phyloP scores from a whole-genome alignment of 2,797 vertebrate genomes.

The Phrynocephalus vlangalii region DNA sequence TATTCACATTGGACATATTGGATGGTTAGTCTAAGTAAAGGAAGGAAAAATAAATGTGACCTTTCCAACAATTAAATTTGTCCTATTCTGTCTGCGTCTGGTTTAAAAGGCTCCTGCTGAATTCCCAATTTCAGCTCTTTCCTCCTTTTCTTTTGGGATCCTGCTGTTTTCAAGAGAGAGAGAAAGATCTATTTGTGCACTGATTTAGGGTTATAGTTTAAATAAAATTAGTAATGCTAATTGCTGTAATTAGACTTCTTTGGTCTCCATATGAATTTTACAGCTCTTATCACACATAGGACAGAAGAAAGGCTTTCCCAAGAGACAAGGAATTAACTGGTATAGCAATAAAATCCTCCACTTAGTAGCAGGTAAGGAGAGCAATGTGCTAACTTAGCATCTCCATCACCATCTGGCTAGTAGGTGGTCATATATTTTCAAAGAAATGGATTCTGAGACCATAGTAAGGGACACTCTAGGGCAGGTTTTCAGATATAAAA shows the following conservation, averaged over 20 bases:
- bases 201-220: constrained; percentile 40
- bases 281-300: constrained; percentile 39
- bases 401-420: constrained; percentile 24
- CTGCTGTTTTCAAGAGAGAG: not conserved
- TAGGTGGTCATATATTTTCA: constrained; percentile 32
- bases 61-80: not conserved
- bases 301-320: constrained; percentile 46
- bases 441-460: constrained; percentile 35
- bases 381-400: constrained; percentile 18
- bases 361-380: constrained; percentile 54
- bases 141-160: not conserved
- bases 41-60: not conserved
- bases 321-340: constrained; percentile 46
- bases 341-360: constrained; percentile 43
- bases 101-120: not conserved
- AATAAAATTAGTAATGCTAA: constrained; percentile 46
- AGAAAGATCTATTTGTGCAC: constrained; percentile 11
- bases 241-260: constrained; percentile 45
- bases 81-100: not conserved
- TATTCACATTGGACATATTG: not conserved
- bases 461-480: not conserved
- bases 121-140: not conserved
- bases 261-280: constrained; percentile 46
- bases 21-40: not conserved
- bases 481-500: constrained; percentile 15